phyloP scores from a whole-genome alignment of 2,797 vertebrate species.

The Tenualosa thibaudeaui region DNA sequence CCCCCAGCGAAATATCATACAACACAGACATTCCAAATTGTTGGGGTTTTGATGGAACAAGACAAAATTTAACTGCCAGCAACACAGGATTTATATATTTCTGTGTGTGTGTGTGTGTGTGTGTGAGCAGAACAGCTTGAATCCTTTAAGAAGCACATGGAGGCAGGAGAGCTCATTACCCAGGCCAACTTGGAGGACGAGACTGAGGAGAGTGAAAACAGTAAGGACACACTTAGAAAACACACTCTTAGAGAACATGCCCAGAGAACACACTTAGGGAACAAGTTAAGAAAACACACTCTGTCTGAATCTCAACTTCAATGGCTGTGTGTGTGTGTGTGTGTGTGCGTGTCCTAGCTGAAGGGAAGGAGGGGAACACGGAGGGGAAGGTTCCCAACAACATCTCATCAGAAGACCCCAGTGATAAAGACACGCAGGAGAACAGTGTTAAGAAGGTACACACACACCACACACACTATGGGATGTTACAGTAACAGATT shows the following conservation, averaged over 20 bases:
- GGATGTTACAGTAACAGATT: background rate
- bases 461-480: background rate
- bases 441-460: constrained; percentile 87
- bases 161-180: constrained; percentile 90
- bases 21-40: too few relatives aligned
- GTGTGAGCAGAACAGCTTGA: constrained; percentile 89
- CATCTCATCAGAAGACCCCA: constrained; percentile 82
- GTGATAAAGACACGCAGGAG: constrained; percentile 82
- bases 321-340: constrained; percentile 2
- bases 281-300: too few relatives aligned
- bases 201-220: constrained; percentile 89
- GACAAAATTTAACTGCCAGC: too few relatives aligned
- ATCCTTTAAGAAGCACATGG: constrained; percentile 96
- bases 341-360: constrained; percentile 63
- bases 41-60: too few relatives aligned
- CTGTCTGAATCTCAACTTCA: too few relatives aligned
- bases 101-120: constrained; percentile 29
- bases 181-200: constrained; percentile 92
- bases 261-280: too few relatives aligned
- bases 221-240: constrained; percentile 65
- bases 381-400: constrained; percentile 84
- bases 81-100: too few relatives aligned
- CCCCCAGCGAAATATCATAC: too few relatives aligned
- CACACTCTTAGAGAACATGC: background rate
- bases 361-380: constrained; percentile 89